Conservation (phyloP, 2,113 vertebrate genomes). For the Peromyscus maniculatus region DNA sequence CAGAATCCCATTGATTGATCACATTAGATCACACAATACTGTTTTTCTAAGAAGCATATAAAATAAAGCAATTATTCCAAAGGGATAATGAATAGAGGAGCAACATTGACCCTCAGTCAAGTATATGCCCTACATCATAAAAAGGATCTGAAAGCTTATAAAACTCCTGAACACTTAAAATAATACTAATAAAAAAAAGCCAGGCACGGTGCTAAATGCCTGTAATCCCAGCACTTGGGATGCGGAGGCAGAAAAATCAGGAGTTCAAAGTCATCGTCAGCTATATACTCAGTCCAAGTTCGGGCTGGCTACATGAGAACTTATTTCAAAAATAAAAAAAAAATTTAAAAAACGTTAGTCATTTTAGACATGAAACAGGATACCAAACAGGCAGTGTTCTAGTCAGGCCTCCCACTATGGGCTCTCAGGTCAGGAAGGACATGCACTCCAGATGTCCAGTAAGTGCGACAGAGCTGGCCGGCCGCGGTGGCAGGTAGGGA, state of each 20-base stretch:
- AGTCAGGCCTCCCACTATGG: neutral
- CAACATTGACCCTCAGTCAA: neutral
- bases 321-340: neutral
- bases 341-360: neutral
- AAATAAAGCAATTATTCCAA: neutral
- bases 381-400: neutral
- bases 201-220: neutral
- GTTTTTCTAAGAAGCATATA: neutral
- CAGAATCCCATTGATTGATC: neutral
- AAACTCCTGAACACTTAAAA: neutral
- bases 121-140: neutral
- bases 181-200: neutral
- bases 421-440: conserved; percentile 59
- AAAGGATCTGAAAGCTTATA: conserved; percentile 21
- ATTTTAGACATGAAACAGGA: neutral
- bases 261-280: neutral
- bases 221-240: neutral
- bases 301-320: neutral
- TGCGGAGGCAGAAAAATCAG: neutral
- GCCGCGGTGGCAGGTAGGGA: neutral
- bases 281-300: neutral
- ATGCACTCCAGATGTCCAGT: conserved; percentile 23
- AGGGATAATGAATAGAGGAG: neutral
- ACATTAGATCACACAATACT: neutral
- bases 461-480: conserved; percentile 38